phyloP scores from a whole-genome alignment of 2,113 vertebrate species.

The Laticauda colubrina region DNA sequence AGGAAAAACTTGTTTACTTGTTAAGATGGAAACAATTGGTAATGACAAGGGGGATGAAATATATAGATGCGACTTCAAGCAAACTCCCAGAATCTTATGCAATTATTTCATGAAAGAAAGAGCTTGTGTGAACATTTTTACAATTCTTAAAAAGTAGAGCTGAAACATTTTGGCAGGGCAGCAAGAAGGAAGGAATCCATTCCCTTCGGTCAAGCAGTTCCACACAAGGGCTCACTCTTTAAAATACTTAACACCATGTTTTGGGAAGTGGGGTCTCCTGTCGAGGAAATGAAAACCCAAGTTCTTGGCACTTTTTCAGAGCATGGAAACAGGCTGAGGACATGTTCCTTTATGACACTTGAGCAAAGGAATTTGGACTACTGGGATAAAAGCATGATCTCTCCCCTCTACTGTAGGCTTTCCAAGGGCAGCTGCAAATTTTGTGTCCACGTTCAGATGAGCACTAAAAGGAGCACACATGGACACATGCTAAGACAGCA shows the following conservation, averaged over 20 bases:
- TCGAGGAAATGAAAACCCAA: neutral
- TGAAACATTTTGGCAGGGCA: constrained; percentile 27
- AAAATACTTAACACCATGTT: constrained; percentile 4
- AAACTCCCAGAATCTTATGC: constrained; percentile 64
- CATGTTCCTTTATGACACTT: constrained; percentile 17
- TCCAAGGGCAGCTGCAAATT: constrained; percentile 22
- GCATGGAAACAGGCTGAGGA: neutral
- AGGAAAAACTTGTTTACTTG: constrained; percentile 75
- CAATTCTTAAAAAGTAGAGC: constrained; percentile 31
- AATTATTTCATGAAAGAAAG: constrained; percentile 54
- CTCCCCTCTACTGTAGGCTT: neutral
- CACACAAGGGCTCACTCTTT: neutral
- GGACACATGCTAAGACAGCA: neutral
- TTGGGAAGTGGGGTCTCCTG: neutral
- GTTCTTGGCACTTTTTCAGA: neutral
- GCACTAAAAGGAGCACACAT: neutral
- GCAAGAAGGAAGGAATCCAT: constrained; percentile 10
- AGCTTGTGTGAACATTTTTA: constrained; percentile 44
- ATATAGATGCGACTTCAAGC: constrained; percentile 73
- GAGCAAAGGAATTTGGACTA: constrained; percentile 22
- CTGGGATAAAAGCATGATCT: neutral
- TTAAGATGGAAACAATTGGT: constrained; percentile 76
- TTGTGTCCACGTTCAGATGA: neutral
- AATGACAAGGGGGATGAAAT: constrained; percentile 76
- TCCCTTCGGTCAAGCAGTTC: neutral